Percentiles rank a stretch among this genome's conserved stretches.
phyloP scores from a whole-genome alignment of 37 sponge, comb jelly and placozoan genomes.

The Aphrocallistes beatrix region DNA sequence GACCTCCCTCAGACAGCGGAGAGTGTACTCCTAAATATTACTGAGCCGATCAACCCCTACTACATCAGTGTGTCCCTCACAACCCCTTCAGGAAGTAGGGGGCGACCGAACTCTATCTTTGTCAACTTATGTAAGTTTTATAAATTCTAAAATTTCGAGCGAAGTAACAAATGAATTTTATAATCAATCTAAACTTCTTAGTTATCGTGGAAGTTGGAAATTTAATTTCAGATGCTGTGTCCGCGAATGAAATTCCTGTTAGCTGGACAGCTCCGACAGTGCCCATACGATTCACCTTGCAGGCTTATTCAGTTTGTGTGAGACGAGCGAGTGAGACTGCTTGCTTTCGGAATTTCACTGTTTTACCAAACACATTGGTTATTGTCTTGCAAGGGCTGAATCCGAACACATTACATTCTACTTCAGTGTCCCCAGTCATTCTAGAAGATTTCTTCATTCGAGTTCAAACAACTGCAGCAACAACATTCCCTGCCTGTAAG shows the following conservation, averaged over 20 bases:
- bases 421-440: background rate
- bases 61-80: background rate
- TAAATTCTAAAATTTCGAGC: background rate
- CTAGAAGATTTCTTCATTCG: background rate
- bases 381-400: background rate
- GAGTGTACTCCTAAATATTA: background rate
- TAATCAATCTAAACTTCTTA: background rate
- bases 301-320: background rate
- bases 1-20: background rate
- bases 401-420: background rate
- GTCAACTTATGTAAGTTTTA: background rate
- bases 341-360: background rate
- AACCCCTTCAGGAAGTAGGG: background rate
- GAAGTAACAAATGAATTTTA: background rate
- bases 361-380: background rate
- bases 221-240: background rate
- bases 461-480: background rate
- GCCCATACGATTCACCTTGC: background rate
- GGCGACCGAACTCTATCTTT: background rate
- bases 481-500: slow-evolving; percentile 3
- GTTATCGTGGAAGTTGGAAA: background rate
- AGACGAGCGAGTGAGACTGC: background rate
- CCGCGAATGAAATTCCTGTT: background rate
- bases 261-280: background rate
- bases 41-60: background rate